Evolutionary conservation across 1,140 invertebrate species (phyloP), one percentile per base, ranked within the genome.

Genomic region (Littorina saxatilis): DNA sequence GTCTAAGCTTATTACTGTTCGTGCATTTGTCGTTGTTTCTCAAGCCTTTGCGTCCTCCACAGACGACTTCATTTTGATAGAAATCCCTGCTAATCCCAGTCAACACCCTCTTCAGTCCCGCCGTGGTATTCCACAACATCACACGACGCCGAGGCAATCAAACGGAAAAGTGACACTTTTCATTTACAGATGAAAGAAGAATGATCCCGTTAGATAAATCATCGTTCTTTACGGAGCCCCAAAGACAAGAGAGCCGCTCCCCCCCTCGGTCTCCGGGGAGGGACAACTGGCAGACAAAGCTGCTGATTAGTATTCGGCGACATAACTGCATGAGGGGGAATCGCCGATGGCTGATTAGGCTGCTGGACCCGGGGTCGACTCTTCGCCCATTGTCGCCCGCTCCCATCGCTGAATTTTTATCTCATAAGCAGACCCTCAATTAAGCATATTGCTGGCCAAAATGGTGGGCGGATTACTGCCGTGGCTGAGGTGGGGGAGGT

Each of bases 381-480:
- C 79, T 35, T 70, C 68, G 63, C 32, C 47, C 68, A 70, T 76
- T 77, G 74, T 61, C 50, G 52, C 74, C 23, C 43, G 43, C 73
- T 32, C 76, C 68, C 43, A 72, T 80, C 68, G 68, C 79, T 80
- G 79, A 80, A 80, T 80, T 80, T 80, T 80, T 74, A 80, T 80
- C 79, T 80, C 79, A 80, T 80, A 80, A 80, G 68, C 79, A 80
- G 70, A 52, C 68, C 79, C 79, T 80, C 79, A 72, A 80, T 80
- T 80, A 80, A 80, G 68, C 70, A 74, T 80, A 80, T 73, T 80
- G 79, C 50, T 58, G 68, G 55, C 20, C 61, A 23, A 73, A 80
- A 74, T 72, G 68, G 68, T 40, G 47, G 43, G 17, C 61, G 50
- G 79, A 80, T 80, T 74, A 80, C 73, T 80, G 79, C 47, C 79